phyloP scores from a whole-genome alignment of 2,797 vertebrate genomes.

The Eulemur rubriventer region DNA sequence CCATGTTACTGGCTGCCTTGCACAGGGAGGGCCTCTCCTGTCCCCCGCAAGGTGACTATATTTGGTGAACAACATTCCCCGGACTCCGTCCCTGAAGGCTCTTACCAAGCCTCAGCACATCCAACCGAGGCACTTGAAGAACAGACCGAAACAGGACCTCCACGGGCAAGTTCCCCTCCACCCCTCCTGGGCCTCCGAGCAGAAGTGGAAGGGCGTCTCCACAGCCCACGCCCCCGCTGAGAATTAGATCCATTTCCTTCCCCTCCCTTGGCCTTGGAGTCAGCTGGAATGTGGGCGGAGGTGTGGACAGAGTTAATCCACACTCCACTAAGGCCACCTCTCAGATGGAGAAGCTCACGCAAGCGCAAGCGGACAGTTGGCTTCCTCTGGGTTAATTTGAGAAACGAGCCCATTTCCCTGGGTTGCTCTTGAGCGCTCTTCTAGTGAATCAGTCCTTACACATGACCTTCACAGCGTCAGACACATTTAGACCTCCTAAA shows the following conservation, averaged over 20 bases:
- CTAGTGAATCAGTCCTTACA: not conserved
- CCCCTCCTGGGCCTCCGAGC: not conserved
- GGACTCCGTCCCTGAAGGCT: not conserved
- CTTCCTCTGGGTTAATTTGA: not conserved
- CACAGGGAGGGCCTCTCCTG: not conserved
- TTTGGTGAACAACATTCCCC: not conserved
- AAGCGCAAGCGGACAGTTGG: not conserved
- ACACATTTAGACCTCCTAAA: not conserved
- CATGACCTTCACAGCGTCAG: not conserved
- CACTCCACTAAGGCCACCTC: not conserved
- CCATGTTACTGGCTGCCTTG: not conserved
- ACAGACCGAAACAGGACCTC: not conserved
- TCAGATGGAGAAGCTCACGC: not conserved
- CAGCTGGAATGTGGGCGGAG: not conserved
- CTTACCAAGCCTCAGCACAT: not conserved
- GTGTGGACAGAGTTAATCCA: not conserved
- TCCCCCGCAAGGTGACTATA: not conserved
- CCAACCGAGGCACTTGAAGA: not conserved
- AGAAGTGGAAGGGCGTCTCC: not conserved
- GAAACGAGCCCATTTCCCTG: not conserved
- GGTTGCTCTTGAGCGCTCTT: not conserved
- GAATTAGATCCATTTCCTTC: conserved; percentile 8
- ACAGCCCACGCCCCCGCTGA: not conserved
- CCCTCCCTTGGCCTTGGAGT: not conserved
- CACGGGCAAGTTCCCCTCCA: too few relatives aligned